These are phyloP conservation scores for Rana temporaria DNA, from an alignment of 2,113 vertebrate genomes.

Conservation along the genomic window DNA sequence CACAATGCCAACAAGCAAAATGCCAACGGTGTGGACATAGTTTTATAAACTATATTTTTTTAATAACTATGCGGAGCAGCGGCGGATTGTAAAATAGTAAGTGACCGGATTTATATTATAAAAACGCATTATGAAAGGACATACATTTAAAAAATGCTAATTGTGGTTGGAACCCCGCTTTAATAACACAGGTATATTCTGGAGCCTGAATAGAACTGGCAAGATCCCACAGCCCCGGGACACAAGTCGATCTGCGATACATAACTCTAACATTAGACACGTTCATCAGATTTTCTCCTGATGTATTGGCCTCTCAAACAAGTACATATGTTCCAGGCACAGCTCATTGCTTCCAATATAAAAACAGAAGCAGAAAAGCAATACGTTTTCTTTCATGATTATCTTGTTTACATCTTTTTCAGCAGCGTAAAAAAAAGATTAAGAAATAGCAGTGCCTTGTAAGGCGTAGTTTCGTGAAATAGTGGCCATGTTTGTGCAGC, in stretches of 20 bases:
- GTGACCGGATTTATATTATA: too few relatives aligned
- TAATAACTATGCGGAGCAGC: too few relatives aligned
- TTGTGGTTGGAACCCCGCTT: too few relatives aligned
- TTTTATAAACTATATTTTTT: too few relatives aligned
- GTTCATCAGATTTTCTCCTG: conserved; percentile 21
- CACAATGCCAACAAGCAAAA: too few relatives aligned
- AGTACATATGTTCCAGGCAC: conserved; percentile 40
- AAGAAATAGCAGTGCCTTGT: neutral
- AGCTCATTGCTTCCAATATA: conserved; percentile 18
- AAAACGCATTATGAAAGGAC: too few relatives aligned
- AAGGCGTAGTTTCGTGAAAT: too few relatives aligned
- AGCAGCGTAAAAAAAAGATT: neutral
- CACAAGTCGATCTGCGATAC: conserved; percentile 18
- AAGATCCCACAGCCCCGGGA: neutral
- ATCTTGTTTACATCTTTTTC: conserved; percentile 15
- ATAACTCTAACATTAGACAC: conserved; percentile 23
- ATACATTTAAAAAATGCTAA: too few relatives aligned
- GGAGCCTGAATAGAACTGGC: neutral
- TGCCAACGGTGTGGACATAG: too few relatives aligned
- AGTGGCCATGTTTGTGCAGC: too few relatives aligned
- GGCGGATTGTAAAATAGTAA: too few relatives aligned
- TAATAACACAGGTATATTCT: conserved; percentile 4
- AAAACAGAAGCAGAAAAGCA: neutral
- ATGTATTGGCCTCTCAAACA: conserved; percentile 12
- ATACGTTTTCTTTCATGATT: conserved; percentile 33